Evolutionary conservation across 1,140 invertebrate genomes (phyloP).

Genomic region (Drosophila mauritiana): DNA sequence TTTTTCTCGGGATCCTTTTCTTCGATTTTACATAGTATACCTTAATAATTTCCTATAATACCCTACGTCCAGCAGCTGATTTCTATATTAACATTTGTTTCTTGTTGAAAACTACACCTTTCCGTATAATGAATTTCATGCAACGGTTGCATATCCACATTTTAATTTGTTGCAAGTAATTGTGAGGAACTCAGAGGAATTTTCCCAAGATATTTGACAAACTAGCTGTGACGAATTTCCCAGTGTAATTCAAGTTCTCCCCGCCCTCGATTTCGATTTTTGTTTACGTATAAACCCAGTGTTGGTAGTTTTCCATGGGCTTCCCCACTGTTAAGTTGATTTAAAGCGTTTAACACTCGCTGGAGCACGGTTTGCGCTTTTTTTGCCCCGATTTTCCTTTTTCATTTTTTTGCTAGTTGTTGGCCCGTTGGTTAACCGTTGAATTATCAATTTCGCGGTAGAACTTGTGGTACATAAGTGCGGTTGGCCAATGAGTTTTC

Average conservation of each 20-base stretch:
- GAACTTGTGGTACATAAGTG: constrained; percentile 84
- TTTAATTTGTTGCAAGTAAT: no score
- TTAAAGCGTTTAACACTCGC: constrained; percentile 71
- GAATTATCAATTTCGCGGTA: constrained; percentile 84
- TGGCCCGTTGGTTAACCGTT: constrained; percentile 80
- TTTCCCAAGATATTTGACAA: no score
- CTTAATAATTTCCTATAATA: no score
- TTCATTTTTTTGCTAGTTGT: constrained; percentile 63
- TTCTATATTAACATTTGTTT: background rate
- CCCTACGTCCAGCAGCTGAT: no score
- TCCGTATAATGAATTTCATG: no score
- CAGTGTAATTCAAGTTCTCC: background rate
- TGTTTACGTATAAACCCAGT: constrained; percentile 38
- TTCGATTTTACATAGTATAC: no score
- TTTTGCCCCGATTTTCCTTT: constrained; percentile 17
- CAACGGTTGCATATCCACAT: no score
- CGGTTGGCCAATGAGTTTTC: constrained; percentile 83
- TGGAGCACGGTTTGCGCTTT: constrained; percentile 25
- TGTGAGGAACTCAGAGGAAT: no score
- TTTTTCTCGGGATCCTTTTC: no score
- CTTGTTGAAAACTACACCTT: background rate
- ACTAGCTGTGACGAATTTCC: no score
- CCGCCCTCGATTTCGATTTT: background rate
- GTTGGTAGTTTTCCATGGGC: constrained; percentile 15
- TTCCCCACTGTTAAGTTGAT: constrained; percentile 55